Conservation (phyloP, 2,113 vertebrate genomes). For the Hucho hucho region DNA sequence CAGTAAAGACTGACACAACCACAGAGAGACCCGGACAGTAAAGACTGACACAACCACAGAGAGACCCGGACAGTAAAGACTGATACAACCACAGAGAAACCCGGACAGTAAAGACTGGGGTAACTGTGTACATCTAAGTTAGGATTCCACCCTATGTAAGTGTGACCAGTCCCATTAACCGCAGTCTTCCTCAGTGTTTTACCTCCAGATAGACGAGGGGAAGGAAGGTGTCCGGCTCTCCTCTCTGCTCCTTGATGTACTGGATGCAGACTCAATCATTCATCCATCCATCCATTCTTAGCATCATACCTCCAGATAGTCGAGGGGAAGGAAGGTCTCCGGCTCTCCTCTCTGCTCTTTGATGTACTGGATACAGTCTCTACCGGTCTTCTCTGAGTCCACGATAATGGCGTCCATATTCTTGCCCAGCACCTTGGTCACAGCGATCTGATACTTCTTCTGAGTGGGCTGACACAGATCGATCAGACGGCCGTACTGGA, state of each 20-base stretch:
- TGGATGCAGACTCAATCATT: conserved; percentile 93
- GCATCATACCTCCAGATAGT: conserved; percentile 96
- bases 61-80: too few species aligned
- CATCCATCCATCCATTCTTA: conserved; percentile 68
- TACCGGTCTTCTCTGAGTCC: conserved; percentile 91
- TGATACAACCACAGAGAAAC: too few species aligned
- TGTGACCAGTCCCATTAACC: background rate
- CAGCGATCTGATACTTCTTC: conserved; percentile 96
- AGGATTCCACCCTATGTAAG: background rate
- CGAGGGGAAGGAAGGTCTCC: conserved; percentile 92
- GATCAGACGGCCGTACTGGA: conserved; percentile 89
- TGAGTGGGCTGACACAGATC: conserved; percentile 95
- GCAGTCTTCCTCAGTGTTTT: background rate
- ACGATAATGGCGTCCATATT: conserved; percentile 98
- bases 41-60: too few species aligned
- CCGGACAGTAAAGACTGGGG: too few species aligned
- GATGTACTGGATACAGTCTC: conserved; percentile 96
- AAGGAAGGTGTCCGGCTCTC: conserved; percentile 92
- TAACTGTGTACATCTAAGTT: too few species aligned
- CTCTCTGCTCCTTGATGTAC: conserved; percentile 95
- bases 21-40: too few species aligned
- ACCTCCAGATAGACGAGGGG: conserved; percentile 96
- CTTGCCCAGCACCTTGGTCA: conserved; percentile 94
- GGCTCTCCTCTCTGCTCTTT: conserved; percentile 94
- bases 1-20: too few species aligned